A percentile compares a stretch with the other conserved stretches of the same genome.
phyloP scores from a whole-genome alignment of 2,797 vertebrate species.

The Trachurus trachurus region DNA sequence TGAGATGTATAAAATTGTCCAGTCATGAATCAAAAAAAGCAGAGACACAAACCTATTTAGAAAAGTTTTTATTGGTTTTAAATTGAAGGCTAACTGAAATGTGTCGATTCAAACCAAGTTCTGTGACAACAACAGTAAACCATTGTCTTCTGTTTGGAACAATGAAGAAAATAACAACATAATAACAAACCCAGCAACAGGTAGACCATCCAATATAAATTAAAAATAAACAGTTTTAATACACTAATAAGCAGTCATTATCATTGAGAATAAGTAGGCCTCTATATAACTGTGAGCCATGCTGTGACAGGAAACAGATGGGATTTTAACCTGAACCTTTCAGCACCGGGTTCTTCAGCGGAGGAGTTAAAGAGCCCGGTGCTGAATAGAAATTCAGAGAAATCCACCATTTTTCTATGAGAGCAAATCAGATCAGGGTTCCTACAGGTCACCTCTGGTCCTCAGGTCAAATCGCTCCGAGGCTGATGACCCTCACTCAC shows the following conservation, averaged over 20 bases:
- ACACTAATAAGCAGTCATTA: constrained; percentile 76
- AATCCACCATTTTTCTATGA: constrained; percentile 14
- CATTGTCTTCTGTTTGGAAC: constrained; percentile 70
- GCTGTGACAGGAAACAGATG: constrained; percentile 52
- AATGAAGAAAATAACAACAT: constrained; percentile 64
- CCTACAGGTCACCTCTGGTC: too few relatives aligned
- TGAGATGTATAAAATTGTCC: too few relatives aligned
- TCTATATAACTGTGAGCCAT: constrained; percentile 74
- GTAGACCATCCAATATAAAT: constrained; percentile 81
- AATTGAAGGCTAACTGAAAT: constrained; percentile 83
- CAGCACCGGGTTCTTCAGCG: neutral
- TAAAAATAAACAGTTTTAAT: constrained; percentile 72
- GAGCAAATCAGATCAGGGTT: neutral
- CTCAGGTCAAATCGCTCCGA: neutral
- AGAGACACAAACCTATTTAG: constrained; percentile 61
- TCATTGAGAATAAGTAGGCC: constrained; percentile 71
- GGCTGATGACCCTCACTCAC: neutral
- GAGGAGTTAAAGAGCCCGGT: neutral
- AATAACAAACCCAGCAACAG: constrained; percentile 73
- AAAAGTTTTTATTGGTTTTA: constrained; percentile 79
- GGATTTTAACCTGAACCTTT: neutral
- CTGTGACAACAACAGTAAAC: constrained; percentile 71
- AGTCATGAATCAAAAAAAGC: neutral
- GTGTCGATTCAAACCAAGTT: constrained; percentile 81
- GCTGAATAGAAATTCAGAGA: constrained; percentile 11